A percentile compares a stretch with the other conserved stretches of the same genome.
Evolutionary conservation across 92 coral and sea anemone genomes (phyloP).

Genomic region (Meandrina meandrites): DNA sequence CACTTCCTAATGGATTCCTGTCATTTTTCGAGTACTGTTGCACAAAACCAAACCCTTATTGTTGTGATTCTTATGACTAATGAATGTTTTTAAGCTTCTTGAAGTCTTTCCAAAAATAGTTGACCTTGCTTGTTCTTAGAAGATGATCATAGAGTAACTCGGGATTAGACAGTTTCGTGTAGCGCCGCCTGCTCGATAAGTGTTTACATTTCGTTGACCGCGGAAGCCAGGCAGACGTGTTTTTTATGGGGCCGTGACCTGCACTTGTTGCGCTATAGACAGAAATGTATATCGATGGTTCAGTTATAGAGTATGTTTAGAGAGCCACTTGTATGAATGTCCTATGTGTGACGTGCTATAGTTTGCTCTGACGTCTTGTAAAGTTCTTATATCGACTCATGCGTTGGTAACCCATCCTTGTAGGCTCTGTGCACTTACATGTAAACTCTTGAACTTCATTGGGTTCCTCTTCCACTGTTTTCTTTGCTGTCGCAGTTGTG

Average conservation of each 20-base stretch:
- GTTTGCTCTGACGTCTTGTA: constrained; percentile 4
- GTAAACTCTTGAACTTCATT: not conserved
- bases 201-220: not conserved
- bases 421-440: not conserved
- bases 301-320: not conserved
- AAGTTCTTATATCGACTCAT: not conserved
- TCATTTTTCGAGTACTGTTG: constrained; percentile 6
- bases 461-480: not conserved
- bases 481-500: not conserved
- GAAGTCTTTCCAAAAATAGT: not conserved
- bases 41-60: not conserved
- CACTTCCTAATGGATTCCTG: not conserved
- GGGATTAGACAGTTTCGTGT: constrained; percentile 15
- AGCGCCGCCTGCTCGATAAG: not conserved
- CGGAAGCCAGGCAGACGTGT: constrained; percentile 14
- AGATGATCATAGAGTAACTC: constrained; percentile 12
- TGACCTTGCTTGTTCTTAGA: constrained; percentile 1
- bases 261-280: not conserved
- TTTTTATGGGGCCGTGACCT: constrained; percentile 2
- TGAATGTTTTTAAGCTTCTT: not conserved
- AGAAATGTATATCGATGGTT: not conserved
- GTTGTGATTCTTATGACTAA: not conserved
- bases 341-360: not conserved
- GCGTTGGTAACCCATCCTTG: not conserved
- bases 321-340: constrained; percentile 2